Percentiles rank a stretch among this genome's conserved stretches.
Evolutionary conservation across 2,113 vertebrate species (phyloP).

Genomic region (Rousettus leschenaultii): DNA sequence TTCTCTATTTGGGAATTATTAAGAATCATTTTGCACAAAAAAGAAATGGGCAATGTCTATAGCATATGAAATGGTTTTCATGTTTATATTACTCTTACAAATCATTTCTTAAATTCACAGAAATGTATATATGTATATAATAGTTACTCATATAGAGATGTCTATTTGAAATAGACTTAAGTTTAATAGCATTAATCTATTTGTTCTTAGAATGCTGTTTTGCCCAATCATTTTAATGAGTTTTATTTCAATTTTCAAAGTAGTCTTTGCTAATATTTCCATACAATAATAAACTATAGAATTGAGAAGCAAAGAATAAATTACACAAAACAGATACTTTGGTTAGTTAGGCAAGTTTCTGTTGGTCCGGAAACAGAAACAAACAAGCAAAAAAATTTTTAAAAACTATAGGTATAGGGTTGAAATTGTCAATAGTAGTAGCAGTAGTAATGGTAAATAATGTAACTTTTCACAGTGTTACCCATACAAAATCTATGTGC

Average conservation of each 20-base stretch:
- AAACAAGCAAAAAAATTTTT: neutral
- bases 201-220: neutral
- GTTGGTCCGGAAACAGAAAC: neutral
- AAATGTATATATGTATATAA: neutral
- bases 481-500: neutral
- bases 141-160: neutral
- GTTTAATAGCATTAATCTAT: neutral
- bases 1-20: neutral
- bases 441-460: neutral
- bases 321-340: neutral
- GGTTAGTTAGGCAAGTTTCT: neutral
- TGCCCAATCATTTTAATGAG: neutral
- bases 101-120: neutral
- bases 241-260: neutral
- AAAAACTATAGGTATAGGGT: too few species aligned
- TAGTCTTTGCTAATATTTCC: neutral
- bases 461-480: neutral
- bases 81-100: neutral
- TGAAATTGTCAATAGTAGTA: neutral
- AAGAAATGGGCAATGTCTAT: neutral
- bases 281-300: neutral
- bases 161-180: neutral
- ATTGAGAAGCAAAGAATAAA: neutral
- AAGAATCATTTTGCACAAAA: neutral
- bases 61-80: neutral